phyloP scores from a whole-genome alignment of 2,888 invertebrate species.

The Caenorhabditis panamensis region DNA sequence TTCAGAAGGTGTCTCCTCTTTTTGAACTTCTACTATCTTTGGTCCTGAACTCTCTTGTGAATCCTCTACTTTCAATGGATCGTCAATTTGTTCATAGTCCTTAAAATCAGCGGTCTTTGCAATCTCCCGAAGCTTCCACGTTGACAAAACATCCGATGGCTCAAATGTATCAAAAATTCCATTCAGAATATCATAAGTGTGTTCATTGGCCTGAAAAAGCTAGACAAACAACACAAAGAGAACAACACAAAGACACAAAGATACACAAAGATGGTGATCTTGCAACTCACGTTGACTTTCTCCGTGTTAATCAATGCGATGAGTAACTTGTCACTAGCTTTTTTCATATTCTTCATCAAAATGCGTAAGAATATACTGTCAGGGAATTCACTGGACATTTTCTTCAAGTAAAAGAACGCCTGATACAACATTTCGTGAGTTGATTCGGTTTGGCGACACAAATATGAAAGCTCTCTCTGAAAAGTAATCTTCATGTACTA shows the following conservation, averaged over 20 bases:
- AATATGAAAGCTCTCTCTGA: not conserved
- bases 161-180: not conserved
- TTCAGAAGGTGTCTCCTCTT: not conserved
- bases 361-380: not conserved
- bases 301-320: not conserved
- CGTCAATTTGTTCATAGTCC: not conserved
- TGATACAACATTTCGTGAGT: not conserved
- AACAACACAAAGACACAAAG: too few relatives aligned
- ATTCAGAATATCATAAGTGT: not conserved
- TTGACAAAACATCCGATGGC: slow-evolving; percentile 4
- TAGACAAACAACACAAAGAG: too few relatives aligned
- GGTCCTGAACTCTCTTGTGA: not conserved
- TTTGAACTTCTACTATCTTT: not conserved
- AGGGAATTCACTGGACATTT: not conserved
- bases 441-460: not conserved
- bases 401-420: not conserved
- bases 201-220: slow-evolving; percentile 6
- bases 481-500: not conserved
- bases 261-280: too few relatives aligned
- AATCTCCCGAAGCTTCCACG: slow-evolving; percentile 8
- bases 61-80: not conserved
- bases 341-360: not conserved
- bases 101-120: not conserved
- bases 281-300: too few relatives aligned
- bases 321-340: not conserved